Conservation (phyloP, 2,113 vertebrate species). For the Steatornis caripensis region DNA sequence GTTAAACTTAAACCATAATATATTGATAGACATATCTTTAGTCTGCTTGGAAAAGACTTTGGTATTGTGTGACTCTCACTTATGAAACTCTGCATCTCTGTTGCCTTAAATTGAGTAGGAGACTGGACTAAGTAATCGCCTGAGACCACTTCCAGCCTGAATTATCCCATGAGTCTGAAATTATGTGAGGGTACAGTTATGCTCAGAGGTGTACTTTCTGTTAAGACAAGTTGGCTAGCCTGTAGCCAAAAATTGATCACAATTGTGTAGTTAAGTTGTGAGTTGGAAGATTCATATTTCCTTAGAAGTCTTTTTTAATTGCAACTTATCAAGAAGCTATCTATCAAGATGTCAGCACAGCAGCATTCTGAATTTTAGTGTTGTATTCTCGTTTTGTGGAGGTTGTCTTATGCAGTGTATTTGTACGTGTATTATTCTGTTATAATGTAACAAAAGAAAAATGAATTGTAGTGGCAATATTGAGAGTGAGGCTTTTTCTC, state of each 20-base stretch:
- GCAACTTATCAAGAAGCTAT: background rate
- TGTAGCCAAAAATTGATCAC: background rate
- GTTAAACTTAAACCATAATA: background rate
- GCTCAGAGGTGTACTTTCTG: background rate
- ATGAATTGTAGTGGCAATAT: background rate
- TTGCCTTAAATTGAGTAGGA: background rate
- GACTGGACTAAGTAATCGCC: background rate
- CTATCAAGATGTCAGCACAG: background rate
- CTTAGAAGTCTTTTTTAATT: background rate
- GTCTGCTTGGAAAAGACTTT: background rate
- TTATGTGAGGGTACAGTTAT: fast-evolving
- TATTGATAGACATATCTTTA: background rate
- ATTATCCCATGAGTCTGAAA: background rate
- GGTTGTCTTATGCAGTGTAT: background rate
- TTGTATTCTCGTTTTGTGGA: background rate
- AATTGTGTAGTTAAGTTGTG: background rate
- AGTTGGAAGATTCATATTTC: background rate
- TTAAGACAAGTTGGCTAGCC: background rate
- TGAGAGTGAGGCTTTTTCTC: background rate
- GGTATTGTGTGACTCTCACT: background rate
- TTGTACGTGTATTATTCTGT: background rate
- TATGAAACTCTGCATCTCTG: background rate
- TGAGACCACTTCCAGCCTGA: background rate
- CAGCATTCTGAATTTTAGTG: background rate
- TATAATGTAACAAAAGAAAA: background rate